Evolutionary conservation across 2,888 invertebrate species (phyloP).

Genomic region (Diplolepis rosae): DNA sequence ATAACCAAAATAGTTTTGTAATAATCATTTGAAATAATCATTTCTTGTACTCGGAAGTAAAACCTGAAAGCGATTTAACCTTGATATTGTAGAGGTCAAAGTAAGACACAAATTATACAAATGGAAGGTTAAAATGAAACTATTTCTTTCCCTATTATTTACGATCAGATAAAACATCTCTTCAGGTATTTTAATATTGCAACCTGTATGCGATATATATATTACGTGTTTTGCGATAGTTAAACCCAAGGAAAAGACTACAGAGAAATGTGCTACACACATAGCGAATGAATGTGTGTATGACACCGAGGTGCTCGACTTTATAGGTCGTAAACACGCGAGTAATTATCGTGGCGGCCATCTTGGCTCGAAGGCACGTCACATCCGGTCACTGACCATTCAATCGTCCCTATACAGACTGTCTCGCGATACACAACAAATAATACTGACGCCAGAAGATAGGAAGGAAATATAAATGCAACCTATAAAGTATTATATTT

Average conservation of each 20-base stretch:
- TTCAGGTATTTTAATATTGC: neutral
- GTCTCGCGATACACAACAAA: constrained; percentile 52
- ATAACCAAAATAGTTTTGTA: neutral
- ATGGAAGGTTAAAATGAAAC: neutral
- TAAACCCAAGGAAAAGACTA: neutral
- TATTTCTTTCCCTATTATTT: constrained; percentile 12
- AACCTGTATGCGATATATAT: constrained; percentile 7
- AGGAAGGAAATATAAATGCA: constrained; percentile 23
- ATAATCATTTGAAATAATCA: no score
- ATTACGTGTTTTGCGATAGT: constrained; percentile 19
- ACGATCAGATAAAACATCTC: neutral
- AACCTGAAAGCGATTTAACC: no score
- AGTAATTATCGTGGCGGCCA: constrained; percentile 64
- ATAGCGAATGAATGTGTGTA: neutral
- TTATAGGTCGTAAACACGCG: constrained; percentile 66
- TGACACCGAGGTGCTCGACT: constrained; percentile 36
- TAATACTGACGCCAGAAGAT: constrained; percentile 48
- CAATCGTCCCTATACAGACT: constrained; percentile 60
- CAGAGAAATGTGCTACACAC: neutral
- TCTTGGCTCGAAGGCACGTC: constrained; percentile 61
- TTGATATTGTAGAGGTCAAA: constrained; percentile 8
- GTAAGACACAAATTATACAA: neutral
- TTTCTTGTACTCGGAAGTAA: no score
- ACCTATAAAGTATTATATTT: no score
- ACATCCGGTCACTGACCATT: constrained; percentile 70